These are phyloP conservation scores for Esox lucius DNA, from an alignment of 2,797 vertebrate genomes.

Conservation along the genomic window DNA sequence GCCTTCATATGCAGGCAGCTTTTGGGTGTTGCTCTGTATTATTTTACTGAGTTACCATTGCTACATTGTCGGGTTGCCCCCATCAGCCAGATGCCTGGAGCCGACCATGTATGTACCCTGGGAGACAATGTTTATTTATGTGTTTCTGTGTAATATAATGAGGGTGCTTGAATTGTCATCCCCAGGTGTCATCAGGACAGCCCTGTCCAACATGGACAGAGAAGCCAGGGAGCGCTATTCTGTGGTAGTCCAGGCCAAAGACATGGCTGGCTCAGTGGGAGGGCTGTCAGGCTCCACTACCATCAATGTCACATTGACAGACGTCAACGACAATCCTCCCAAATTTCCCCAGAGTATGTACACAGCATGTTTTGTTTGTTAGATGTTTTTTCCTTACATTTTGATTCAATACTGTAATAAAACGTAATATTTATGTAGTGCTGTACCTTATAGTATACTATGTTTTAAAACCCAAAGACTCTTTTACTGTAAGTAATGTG, in stretches of 20 bases:
- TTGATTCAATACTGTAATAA: not conserved
- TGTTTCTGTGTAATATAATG: constrained; percentile 13
- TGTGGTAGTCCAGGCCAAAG: constrained; percentile 94
- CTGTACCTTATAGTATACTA: not conserved
- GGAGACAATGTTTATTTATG: not conserved
- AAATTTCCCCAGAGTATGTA: constrained; percentile 89
- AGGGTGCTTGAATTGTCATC: not conserved
- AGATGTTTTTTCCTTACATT: not conserved
- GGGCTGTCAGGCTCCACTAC: constrained; percentile 91
- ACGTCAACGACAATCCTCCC: constrained; percentile 93
- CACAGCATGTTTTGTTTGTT: not conserved
- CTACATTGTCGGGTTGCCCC: no score
- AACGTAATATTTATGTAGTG: not conserved
- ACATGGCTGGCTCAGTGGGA: constrained; percentile 93
- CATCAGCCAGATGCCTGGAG: no score
- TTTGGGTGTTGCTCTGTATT: no score
- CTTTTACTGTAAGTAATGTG: not conserved
- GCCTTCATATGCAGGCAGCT: no score
- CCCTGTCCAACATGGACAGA: constrained; percentile 90
- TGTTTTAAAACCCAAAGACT: not conserved
- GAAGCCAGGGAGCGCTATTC: constrained; percentile 88
- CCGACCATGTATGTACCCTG: not conserved
- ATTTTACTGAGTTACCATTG: no score
- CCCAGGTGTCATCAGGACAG: constrained; percentile 88
- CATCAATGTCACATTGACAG: constrained; percentile 88